Base-by-base conservation (phyloP, 2,113 vertebrate species). In the Atractosteus spatula region DNA sequence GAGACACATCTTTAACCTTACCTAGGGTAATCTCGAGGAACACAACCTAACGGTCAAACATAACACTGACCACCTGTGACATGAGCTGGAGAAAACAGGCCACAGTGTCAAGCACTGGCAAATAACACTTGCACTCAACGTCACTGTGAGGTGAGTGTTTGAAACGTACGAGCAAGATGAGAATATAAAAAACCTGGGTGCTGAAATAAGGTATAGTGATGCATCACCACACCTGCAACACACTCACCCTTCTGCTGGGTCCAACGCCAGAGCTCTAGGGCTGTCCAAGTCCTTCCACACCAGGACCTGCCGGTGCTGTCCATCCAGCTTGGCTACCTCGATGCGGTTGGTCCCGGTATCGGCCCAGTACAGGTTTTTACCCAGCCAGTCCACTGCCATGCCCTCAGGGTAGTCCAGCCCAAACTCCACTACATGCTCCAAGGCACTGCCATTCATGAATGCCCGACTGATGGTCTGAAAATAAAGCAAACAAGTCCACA, bases 311-410 rank as follows among this genome's bases (percentile, higher is more conserved):
- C 96, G 90, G 85, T 98, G 96, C 75, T 96, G 95, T 3, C 97
- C 97, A 0, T 99, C 97, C 85, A 98, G 85, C 73, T 96, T 97
- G 65, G 97, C 95, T 74, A 97, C 97, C 76, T 99, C 97, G 0
- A 99, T 99, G 29, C 97, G 92, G 76, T 99, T 99, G 12, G 97
- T 99, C 11, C 96, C 96, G 0, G 97, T 99, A 81, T 99, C 97
- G 4, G 97, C 96, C 97, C 97, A 99, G 76, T 99, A 99, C 78
- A 99, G 80, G 83, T 99, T 99, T 90, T 98, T 99, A 3, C 97
- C 96, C 78, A 99, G 86, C 97, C 96, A 99, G 81, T 99, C 97
- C 55, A 99, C 97, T 0, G 97, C 97, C 96, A 99, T 98, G n/a
- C 97, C 97, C 82, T 99, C 97, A 0, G 97, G 96, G 62, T 99